Evolutionary conservation across 2,797 vertebrate genomes (phyloP), one percentile per base, ranked within the genome.

Genomic region (Anguilla obscura): DNA sequence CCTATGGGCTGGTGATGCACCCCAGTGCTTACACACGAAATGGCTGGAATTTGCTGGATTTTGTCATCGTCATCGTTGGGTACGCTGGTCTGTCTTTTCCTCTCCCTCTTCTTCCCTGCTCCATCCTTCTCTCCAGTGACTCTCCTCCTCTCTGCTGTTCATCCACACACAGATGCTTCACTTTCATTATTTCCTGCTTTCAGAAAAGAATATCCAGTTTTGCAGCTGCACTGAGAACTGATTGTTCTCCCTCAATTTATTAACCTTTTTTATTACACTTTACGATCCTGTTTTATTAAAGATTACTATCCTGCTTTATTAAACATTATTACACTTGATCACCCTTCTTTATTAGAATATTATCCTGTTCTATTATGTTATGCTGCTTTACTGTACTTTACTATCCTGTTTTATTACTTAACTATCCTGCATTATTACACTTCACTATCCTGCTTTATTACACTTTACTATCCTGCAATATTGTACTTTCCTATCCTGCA

Each of bases 1-100:
- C 98, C 84, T 99, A 99, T 0, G 98, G 98, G 48, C 96, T 99
- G 86, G 96, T 99, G 0, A 98, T 99, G 96, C 98, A 99, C 52
- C 96, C 97, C 52, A 98, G 98, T 0, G 98, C 98, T 88, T 99
- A 99, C 91, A 97, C 99, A 83, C 97, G 98, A 5, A 99, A 97
- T 0, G 97, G 97, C 91, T 99, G 98, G 98, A 99, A 99, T 0
- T 94, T 98, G 85, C 95, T 99, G 0, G 98, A 99, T 93, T 99
- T 99, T 0, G 96, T 97, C 91, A 99, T 99, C 2, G 97, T 99
- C 86, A 96, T 98, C 58, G 96, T 99, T 0, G 98, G 98, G 98
- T 99, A 93, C 5, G 52, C 10, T 30, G 40, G 80, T 21, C n/a
- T 40, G 21, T 79, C 3, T 56, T 16, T 63, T 18, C 8, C 60